phyloP scores from a whole-genome alignment of 1,140 invertebrate genomes.

The Bombyx mori region ASM3026992v2 NC_085121.1:10255501-10256000 shows the following conservation, averaged over 20 bases:
- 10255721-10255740: conserved; percentile 1
- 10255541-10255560: conserved; percentile 91
- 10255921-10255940: not conserved
- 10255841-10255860: conserved; percentile 94
- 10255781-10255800: conserved; percentile 84
- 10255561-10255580: conserved; percentile 95
- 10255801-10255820: conserved; percentile 94
- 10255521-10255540: not conserved
- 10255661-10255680: conserved; percentile 97
- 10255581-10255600: conserved; percentile 90
- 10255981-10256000: not conserved
- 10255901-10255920: not conserved
- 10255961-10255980: not conserved
- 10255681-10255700: conserved; percentile 96
- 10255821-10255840: conserved; percentile 91
- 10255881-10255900: not conserved
- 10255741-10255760: not conserved
- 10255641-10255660: conserved; percentile 95
- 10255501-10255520: too few species aligned
- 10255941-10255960: not conserved
- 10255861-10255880: conserved; percentile 76
- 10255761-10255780: conserved; percentile 2
- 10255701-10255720: conserved; percentile 95
- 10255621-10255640: conserved; percentile 95
- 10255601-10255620: conserved; percentile 97